Evolutionary conservation across 2,113 vertebrate genomes (phyloP), one percentile per base, ranked within the genome.

Genomic region (Solenodon paradoxus): DNA sequence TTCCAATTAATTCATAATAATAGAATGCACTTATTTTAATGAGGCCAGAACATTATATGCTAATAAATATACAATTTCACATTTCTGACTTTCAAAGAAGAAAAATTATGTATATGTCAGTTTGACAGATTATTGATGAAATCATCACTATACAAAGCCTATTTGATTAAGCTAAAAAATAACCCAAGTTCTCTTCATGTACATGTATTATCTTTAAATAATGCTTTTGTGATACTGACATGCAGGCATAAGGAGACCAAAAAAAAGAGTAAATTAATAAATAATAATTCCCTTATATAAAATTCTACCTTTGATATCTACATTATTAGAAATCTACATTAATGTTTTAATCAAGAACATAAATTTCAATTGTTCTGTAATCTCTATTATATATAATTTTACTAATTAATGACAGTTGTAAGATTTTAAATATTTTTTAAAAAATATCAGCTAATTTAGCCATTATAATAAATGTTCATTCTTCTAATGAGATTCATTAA

Each of bases 1-100:
- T 87, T 91, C 12, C 30, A 92, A 51, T 89, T 85, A 93, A 86
- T 68, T 80, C 38, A 10, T 82, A 75, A 55, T 80, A 57, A 75
- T 51, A 35, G 26, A 88, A 79, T 55, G 10, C 11, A 61, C 74
- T 82, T 91, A 79, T 55, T 87, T 5, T 83, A 19, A 53, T 4
- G 66, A 87, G 7, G 26, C 32, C 80, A 86, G 77, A 30, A 9
- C 4, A 47, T 32, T 16, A 28, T 68, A 45, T 45, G 1, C 7
- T 78, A 61, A 88, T 75, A 63, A 38, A 30, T 17, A 24, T 10
- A 30, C 0, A 26, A 57, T 26, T 9, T n/a, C 15, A 49, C 3
- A 30, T 47, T 51, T 51, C 7, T 80, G 20, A 3, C 11, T 71
- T 95, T 64, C 77, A 53, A 83, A 69, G 2, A 12, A n/a, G 26